Percentiles rank a stretch among this genome's conserved stretches.
Evolutionary conservation across 1,140 invertebrate genomes (phyloP).

Genomic region (honey bee (Apis mellifera)): DNA sequence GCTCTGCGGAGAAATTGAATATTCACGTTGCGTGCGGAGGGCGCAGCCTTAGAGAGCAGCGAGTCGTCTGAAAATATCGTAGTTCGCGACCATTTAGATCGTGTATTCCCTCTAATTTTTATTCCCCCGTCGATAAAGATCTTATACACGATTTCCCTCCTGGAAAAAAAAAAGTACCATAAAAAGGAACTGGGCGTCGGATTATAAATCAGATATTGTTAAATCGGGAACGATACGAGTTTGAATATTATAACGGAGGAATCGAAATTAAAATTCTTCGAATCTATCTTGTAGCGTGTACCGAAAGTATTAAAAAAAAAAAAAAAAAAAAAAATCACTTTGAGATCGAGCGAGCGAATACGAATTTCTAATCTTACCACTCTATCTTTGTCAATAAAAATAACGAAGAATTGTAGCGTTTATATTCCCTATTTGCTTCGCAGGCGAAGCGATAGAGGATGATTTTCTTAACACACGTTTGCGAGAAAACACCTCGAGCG

Average conservation of each 20-base stretch:
- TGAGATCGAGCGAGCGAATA: no score
- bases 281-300: neutral
- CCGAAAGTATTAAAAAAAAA: no score
- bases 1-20: conserved; percentile 45
- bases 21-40: conserved; percentile 48
- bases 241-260: neutral
- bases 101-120: conserved; percentile 23
- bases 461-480: no score
- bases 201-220: neutral
- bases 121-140: neutral
- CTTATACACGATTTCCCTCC: neutral
- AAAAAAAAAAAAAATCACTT: no score
- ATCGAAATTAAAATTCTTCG: neutral
- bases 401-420: no score
- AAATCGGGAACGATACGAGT: neutral
- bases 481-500: no score
- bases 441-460: no score
- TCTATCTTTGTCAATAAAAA: no score
- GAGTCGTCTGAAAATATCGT: conserved; percentile 28
- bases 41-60: neutral
- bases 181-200: neutral
- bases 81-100: neutral
- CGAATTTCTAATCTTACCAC: no score
- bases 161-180: neutral
- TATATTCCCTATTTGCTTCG: no score